Conservation (phyloP, 1,140 invertebrate species). For the Batillaria attramentaria region DNA sequence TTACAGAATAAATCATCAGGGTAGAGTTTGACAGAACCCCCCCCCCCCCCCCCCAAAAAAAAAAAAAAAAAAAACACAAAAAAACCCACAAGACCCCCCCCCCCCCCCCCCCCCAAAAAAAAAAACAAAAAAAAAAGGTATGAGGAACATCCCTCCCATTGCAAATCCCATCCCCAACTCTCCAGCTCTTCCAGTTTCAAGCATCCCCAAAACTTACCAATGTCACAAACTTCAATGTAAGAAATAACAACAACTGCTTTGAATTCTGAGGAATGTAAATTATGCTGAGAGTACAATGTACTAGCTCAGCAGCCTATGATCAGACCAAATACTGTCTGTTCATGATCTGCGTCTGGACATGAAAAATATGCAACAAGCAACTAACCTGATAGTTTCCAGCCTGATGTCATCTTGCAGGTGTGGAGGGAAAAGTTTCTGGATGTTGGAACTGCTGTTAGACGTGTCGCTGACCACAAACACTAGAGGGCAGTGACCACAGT, state of each 20-base stretch:
- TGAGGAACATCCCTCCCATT: too few species aligned
- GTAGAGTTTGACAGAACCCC: too few species aligned
- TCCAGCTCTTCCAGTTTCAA: too few species aligned
- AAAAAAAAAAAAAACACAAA: neutral
- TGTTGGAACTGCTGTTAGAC: constrained; percentile 57
- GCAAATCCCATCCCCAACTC: too few species aligned
- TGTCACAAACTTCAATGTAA: neutral
- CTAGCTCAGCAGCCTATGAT: too few species aligned
- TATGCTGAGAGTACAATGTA: too few species aligned
- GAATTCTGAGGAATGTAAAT: neutral
- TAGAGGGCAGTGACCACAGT: constrained; percentile 61
- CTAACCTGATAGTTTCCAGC: constrained; percentile 62
- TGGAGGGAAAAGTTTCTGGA: constrained; percentile 68
- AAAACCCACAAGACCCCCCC: neutral
- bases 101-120: neutral
- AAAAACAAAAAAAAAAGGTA: neutral
- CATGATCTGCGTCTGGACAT: too few species aligned
- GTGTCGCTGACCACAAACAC: constrained; percentile 69
- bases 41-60: too few species aligned
- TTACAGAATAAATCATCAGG: too few species aligned
- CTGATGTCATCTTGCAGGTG: constrained; percentile 58
- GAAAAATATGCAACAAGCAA: too few species aligned
- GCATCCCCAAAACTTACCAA: neutral
- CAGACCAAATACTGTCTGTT: too few species aligned
- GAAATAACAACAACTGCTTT: neutral